A percentile compares a stretch with the other conserved stretches of the same genome.
Evolutionary conservation across 2,888 invertebrate genomes (phyloP).

Genomic region (Cephus sareptanus): DNA sequence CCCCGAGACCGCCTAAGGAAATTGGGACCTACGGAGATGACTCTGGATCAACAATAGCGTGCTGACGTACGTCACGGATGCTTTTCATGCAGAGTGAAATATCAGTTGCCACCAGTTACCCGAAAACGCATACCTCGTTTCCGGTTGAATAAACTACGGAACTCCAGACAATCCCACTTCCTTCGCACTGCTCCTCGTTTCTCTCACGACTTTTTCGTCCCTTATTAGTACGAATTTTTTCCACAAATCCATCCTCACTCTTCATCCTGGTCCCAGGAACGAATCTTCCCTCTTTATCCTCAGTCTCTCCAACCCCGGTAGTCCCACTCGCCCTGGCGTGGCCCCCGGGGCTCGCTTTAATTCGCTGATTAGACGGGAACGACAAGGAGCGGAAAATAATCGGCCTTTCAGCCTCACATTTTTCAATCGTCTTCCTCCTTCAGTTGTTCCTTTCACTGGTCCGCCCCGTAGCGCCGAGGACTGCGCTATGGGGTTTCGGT

Average conservation of each 20-base stretch:
- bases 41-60: neutral
- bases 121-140: neutral
- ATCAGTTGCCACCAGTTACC: neutral
- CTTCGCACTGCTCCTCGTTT: neutral
- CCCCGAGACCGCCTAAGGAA: neutral
- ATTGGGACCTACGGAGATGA: neutral
- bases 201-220: constrained; percentile 5
- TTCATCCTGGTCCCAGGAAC: neutral
- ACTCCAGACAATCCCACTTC: neutral
- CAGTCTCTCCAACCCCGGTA: neutral
- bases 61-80: neutral
- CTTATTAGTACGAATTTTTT: constrained; percentile 20
- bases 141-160: neutral
- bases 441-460: constrained; percentile 50
- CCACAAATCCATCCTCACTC: constrained; percentile 29
- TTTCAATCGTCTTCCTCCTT: constrained; percentile 52
- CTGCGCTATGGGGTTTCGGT: neutral
- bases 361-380: constrained; percentile 59
- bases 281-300: constrained; percentile 2
- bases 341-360: constrained; percentile 55
- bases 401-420: constrained; percentile 51
- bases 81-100: neutral
- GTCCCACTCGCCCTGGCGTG: constrained; percentile 17
- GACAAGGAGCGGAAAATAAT: constrained; percentile 59
- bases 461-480: constrained; percentile 9